Base-by-base conservation (phyloP, 2,113 vertebrate genomes). In the Rhipidura dahli region DNA sequence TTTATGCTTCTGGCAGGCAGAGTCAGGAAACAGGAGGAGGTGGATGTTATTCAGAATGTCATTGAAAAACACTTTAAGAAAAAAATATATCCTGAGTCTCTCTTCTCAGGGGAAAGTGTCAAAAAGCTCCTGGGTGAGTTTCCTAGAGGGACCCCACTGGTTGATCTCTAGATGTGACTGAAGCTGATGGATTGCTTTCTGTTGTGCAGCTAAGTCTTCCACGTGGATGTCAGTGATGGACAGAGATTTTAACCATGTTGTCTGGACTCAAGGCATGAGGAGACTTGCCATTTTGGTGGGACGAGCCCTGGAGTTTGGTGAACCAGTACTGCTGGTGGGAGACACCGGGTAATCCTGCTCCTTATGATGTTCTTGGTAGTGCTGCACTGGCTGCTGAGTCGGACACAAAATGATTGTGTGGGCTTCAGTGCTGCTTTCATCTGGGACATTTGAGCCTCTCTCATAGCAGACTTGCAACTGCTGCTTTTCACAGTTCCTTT, bases 61-160 rank as follows among this genome's bases (percentile, higher is more conserved):
- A 97, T 99, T 96, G 98, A 99, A 97, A 99, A 99, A 90, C 98
- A 99, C 96, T 99, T 99, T 90, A 99, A 99, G 96, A 99, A 98
- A 82, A 98, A 97, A 12, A 86, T 99, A 33, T 73, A 98, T 93
- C 98, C 99, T 2, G 97, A 98, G 7, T 94, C 53, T 65, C 98
- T 99, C 71, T 99, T 99, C 92, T 99, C 99, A 69, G 97, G 96
- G 81, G 98, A 98, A 94, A 99, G 96, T 28, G 94, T 99, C 71
- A 95, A 96, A 94, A 98, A 98, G 84, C 98, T 99, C 79, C 97
- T 99, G 83, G 98, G 99, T 99, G 70, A 99, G 99, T 99, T 87
- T 92, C n/a, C 33, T 84, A 63, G 30, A 77, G 66, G n/a, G 39
- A 19, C 8, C 7, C 37, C 11, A 2, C 54, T 56, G 39, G 31